Conservation (phyloP, 2,113 vertebrate genomes). For the Nesoenas mayeri region DNA sequence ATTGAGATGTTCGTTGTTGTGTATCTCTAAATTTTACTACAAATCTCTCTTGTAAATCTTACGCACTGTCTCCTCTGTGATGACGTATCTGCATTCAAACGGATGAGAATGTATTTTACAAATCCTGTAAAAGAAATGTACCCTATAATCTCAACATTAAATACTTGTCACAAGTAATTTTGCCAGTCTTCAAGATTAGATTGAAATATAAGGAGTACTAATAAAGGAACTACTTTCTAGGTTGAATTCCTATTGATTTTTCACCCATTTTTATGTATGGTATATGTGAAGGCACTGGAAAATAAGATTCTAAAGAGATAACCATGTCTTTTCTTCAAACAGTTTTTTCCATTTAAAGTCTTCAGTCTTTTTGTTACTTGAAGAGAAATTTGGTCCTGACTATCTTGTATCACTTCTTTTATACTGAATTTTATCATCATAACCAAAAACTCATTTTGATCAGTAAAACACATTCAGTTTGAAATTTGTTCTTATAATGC, state of each 20-base stretch:
- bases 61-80: background rate
- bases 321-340: background rate
- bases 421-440: background rate
- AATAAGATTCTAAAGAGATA: background rate
- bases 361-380: background rate
- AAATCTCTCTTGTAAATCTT: slow-evolving; percentile 22
- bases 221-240: background rate
- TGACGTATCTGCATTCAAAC: background rate
- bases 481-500: background rate
- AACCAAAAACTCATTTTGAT: background rate
- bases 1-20: background rate
- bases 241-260: background rate
- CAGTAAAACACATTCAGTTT: background rate
- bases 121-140: background rate
- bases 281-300: background rate
- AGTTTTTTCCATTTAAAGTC: background rate
- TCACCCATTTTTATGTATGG: background rate
- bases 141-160: background rate
- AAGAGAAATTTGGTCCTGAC: background rate
- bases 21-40: slow-evolving; percentile 8
- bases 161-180: background rate
- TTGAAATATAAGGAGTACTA: background rate
- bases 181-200: background rate
- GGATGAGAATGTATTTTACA: slow-evolving; percentile 48
- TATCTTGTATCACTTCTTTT: background rate